Percentiles rank a stretch among this genome's conserved stretches.
phyloP scores from a whole-genome alignment of 2,113 vertebrate species.

The Rafetus swinhoei region DNA sequence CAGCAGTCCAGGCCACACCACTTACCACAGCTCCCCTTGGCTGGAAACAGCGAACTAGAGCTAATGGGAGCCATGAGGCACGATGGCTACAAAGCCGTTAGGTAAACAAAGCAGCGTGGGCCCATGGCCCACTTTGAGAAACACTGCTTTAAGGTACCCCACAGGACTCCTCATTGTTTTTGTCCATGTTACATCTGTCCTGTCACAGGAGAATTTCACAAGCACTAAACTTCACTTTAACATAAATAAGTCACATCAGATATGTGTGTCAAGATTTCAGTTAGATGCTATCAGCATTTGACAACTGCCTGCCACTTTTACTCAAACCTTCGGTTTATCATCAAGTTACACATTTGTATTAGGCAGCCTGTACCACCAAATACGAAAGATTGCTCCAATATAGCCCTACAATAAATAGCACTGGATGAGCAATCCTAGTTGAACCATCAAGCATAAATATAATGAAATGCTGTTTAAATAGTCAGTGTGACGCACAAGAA shows the following conservation, averaged over 20 bases:
- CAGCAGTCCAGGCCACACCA: too few species aligned
- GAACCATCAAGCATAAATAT: constrained; percentile 1
- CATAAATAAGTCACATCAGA: constrained; percentile 12
- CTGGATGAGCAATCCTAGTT: neutral
- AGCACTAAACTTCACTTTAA: neutral
- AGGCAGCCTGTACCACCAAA: neutral
- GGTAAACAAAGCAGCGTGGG: too few species aligned
- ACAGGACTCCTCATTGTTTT: too few species aligned
- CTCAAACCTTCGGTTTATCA: neutral
- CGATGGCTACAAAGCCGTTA: too few species aligned
- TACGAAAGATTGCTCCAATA: accelerated
- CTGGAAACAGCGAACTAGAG: too few species aligned
- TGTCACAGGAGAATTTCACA: neutral
- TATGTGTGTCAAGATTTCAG: constrained; percentile 14
- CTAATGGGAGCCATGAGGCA: too few species aligned
- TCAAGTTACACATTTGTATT: neutral
- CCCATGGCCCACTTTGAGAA: too few species aligned
- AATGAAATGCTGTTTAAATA: constrained; percentile 20
- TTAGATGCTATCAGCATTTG: neutral
- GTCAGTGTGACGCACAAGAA: neutral
- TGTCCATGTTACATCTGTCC: neutral
- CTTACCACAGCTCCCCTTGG: too few species aligned
- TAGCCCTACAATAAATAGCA: neutral
- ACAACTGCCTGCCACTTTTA: neutral
- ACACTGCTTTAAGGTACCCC: too few species aligned